Base-by-base conservation (phyloP, 2,797 vertebrate genomes). In the Gobionotothen gibberifrons region DNA sequence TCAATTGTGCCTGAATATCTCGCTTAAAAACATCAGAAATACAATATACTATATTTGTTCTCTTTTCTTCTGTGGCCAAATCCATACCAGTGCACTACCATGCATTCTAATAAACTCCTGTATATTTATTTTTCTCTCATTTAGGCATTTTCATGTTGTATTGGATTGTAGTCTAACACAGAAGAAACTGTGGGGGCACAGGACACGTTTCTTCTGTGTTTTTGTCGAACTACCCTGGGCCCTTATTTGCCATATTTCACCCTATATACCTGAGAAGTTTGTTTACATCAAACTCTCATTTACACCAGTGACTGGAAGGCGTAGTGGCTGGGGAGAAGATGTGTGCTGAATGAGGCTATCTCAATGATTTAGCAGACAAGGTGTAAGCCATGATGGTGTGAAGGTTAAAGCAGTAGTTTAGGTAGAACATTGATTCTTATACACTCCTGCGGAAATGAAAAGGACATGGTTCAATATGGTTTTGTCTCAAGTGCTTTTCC, bases 281-380 rank as follows among this genome's bases (percentile, higher is more conserved):
- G 68, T 85, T 84, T 84, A 83, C 73, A 81, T 83, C 60, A 72
- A 77, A 81, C 62, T 74, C 75, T 84, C 63, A 78, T 85, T 88
- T 65, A 63, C 66, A 72, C 60, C 39, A 29, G 66, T 55, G 58
- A 71, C 85, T 73, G 32, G 52, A 14, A 79, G 66, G 44, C 49
- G 72, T n/a, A 22, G 69, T 17, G 74, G n/a, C 69, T 64, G 32
- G 44, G 78, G 71, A 84, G 60, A 57, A 70, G 78, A 72, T 80
- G 68, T 42, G 65, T 60, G 59, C 56, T 76, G 79, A 85, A 84
- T 55, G 58, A 73, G 54, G 61, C 65, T 17, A 79, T 80, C 69
- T 84, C 74, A 87, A 86, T 86, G 78, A 91, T 92, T 88, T 81
- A 89, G 55, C 61, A 74, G 74, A 83, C 64, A 56, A 72, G 40